Conservation (phyloP, 2,797 vertebrate genomes). For the Morelia viridis region DNA sequence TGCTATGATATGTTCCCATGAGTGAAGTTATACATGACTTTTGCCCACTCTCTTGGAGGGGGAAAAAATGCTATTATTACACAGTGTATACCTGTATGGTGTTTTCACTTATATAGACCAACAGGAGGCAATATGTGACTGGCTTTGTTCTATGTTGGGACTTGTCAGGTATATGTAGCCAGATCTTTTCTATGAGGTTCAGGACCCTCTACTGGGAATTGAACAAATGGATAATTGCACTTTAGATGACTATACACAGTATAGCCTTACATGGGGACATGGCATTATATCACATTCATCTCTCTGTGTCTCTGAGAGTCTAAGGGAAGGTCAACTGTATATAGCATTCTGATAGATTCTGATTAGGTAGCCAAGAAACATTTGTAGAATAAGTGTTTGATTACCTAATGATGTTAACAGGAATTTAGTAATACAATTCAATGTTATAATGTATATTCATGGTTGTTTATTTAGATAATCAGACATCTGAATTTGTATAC, state of each 20-base stretch:
- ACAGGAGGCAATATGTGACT: background rate
- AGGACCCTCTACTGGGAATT: background rate
- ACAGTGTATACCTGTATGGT: no score
- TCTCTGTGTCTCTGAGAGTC: no score
- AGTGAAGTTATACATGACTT: no score
- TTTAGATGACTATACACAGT: background rate
- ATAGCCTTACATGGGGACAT: no score
- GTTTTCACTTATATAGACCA: no score
- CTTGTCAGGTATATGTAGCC: background rate
- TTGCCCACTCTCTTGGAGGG: no score
- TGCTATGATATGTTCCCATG: no score
- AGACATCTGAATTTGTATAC: background rate
- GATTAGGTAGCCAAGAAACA: background rate
- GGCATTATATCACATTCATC: no score
- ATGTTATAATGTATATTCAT: background rate
- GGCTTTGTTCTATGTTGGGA: background rate
- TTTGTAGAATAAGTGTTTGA: background rate
- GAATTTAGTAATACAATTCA: constrained; percentile 6
- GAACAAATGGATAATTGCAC: background rate
- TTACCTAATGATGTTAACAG: background rate
- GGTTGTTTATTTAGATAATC: background rate
- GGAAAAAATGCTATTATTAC: no score
- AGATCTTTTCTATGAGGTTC: background rate
- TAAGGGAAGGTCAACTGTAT: no score
- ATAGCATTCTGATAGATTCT: no score